These are phyloP conservation scores for Sebastes miniatus DNA, from an alignment of 2,797 vertebrate genomes.

Conservation along the genomic window DNA sequence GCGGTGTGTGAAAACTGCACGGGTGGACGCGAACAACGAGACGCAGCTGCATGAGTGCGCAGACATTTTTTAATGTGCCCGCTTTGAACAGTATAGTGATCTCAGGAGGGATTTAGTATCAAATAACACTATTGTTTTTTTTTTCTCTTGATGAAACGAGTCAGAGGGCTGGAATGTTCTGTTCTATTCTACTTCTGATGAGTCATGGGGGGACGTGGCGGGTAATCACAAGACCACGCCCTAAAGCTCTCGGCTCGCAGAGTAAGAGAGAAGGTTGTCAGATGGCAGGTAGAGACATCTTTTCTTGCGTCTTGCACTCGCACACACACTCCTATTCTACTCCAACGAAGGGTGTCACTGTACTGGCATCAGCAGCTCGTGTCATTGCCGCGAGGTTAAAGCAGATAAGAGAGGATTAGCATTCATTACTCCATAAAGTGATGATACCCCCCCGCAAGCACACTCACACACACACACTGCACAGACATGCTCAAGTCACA, in stretches of 20 bases:
- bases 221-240: conserved; percentile 56
- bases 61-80: background rate
- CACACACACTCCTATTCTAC: conserved; percentile 19
- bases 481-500: conserved; percentile 1
- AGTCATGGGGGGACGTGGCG: conserved; percentile 58
- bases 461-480: conserved; percentile 4
- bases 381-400: conserved; percentile 75
- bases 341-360: conserved; percentile 49
- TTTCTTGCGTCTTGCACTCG: background rate
- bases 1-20: background rate
- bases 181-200: conserved; percentile 57
- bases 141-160: conserved; percentile 25
- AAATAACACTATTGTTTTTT: background rate
- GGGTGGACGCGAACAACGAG: conserved; percentile 24
- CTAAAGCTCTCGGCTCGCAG: conserved; percentile 24
- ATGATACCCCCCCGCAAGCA: conserved; percentile 48
- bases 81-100: conserved; percentile 1
- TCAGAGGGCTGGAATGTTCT: conserved; percentile 64
- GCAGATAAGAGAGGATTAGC: conserved; percentile 80
- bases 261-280: conserved; percentile 27
- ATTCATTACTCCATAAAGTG: conserved; percentile 74
- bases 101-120: conserved; percentile 9
- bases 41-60: background rate
- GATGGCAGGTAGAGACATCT: conserved; percentile 30
- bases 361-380: conserved; percentile 55